Conservation (phyloP, 2,888 invertebrate genomes). For the Amblyjoppa fuscipennis region DNA sequence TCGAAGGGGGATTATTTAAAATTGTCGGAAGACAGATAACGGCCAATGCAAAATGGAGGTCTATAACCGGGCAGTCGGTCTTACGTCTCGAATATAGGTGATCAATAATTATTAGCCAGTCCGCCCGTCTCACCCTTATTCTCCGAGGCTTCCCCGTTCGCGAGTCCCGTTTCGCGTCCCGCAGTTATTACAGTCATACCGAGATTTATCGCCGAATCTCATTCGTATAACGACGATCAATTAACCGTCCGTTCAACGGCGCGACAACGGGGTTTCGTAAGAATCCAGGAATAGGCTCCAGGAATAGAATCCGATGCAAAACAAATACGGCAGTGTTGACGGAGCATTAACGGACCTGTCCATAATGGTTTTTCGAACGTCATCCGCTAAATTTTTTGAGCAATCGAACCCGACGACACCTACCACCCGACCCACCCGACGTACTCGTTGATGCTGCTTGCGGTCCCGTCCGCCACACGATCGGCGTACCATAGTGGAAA, state of each 20-base stretch:
- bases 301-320: background rate
- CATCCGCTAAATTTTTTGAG: conserved; percentile 10
- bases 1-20: background rate
- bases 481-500: conserved; percentile 40
- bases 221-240: conserved; percentile 44
- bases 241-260: conserved; percentile 12
- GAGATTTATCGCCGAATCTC: conserved; percentile 44
- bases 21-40: conserved; percentile 45
- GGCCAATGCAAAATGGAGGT: conserved; percentile 45
- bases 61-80: conserved; percentile 32
- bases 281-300: background rate
- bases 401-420: conserved; percentile 13
- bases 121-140: conserved; percentile 16
- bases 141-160: conserved; percentile 3
- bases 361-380: conserved; percentile 20
- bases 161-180: conserved; percentile 16
- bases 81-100: conserved; percentile 36
- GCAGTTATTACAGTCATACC: conserved; percentile 27
- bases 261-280: background rate
- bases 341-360: background rate
- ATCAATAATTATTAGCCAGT: conserved; percentile 63
- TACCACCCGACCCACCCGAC: background rate
- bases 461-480: conserved; percentile 3
- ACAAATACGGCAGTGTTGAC: background rate
- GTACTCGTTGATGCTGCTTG: conserved; percentile 44